Evolutionary conservation across 2,888 invertebrate species (phyloP).

Genomic region (Dendrolimus houi): DNA sequence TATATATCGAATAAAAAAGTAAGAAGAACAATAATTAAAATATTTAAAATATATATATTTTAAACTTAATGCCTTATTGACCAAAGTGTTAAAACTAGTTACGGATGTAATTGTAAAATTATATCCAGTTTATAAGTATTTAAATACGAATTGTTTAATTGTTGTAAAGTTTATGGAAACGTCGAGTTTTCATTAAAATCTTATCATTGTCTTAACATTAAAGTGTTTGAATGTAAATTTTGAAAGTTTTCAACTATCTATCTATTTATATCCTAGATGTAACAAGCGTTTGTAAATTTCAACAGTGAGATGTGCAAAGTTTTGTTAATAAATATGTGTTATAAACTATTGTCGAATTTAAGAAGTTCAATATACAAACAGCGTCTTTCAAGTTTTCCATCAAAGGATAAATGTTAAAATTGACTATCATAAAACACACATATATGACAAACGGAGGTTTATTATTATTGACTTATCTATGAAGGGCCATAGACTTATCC

Average conservation of each 20-base stretch:
- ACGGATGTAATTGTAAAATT: conserved; percentile 57
- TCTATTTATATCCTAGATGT: conserved; percentile 35
- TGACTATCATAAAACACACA: too few species aligned
- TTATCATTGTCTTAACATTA: conserved; percentile 56
- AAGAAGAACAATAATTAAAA: conserved; percentile 75
- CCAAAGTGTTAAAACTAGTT: conserved; percentile 77
- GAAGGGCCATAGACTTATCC: too few species aligned
- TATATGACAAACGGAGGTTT: too few species aligned
- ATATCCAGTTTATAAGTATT: conserved; percentile 55
- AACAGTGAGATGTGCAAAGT: conserved; percentile 7
- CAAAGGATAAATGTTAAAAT: too few species aligned
- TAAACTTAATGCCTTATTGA: conserved; percentile 77
- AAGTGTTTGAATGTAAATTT: conserved; percentile 26
- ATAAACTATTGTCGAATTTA: too few species aligned
- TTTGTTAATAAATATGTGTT: neutral
- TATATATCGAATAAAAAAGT: conserved; percentile 63
- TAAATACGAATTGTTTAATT: conserved; percentile 63
- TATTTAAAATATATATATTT: conserved; percentile 61
- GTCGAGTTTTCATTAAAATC: conserved; percentile 51
- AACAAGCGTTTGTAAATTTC: conserved; percentile 9
- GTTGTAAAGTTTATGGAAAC: conserved; percentile 69
- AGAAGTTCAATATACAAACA: too few species aligned
- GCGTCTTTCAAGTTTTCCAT: too few species aligned
- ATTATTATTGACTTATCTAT: too few species aligned
- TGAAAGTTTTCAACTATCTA: conserved; percentile 30